Base-by-base conservation (phyloP, 2,113 vertebrate species). In the Cololabis saira region DNA sequence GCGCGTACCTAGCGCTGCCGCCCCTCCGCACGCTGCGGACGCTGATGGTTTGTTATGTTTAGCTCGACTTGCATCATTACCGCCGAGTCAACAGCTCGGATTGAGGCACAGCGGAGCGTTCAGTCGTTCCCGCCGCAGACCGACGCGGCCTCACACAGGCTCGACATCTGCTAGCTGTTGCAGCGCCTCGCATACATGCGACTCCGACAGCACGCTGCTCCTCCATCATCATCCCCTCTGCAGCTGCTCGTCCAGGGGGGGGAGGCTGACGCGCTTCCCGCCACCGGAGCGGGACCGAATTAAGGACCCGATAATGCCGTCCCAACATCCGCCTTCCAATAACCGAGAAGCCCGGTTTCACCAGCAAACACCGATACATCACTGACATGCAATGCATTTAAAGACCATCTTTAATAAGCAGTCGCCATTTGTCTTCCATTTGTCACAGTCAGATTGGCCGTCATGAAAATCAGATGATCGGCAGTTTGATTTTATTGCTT, bases 21-120 rank as follows among this genome's bases (percentile, higher is more conserved):
- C n/a, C n/a, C n/a, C n/a, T 55, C 63, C 17, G 74, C 84, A 73
- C 66, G 85, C 81, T 77, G 82, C 65, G 76, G 85, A 89, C 21
- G 62, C 85, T 89, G 86, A 91, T 89, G 85, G 83, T 91, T 91
- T 91, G 90, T 91, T 91, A 81, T 90, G 90, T 90, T 91, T 90
- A 86, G 83, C 82, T 65, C 70, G 86, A 87, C 88, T 90, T 87
- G 85, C 83, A 86, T 91, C 90, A 90, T 91, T 91, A 91, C 83
- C 86, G 22, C 61, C 86, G 88, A 90, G 85, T 90, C 88, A 91
- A 89, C 86, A 87, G 82, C 82, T 87, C 69, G 69, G 85, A 85
- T 82, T 80, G 88, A 85, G 83, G 83, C 86, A 86, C 86, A 82
- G 86, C 44, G 71, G 71, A 85, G 85, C 89, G 41, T 85, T 85